Base-by-base conservation (phyloP, 53 echinoderm and acorn worm species). In the Echinometra lucunter region DNA sequence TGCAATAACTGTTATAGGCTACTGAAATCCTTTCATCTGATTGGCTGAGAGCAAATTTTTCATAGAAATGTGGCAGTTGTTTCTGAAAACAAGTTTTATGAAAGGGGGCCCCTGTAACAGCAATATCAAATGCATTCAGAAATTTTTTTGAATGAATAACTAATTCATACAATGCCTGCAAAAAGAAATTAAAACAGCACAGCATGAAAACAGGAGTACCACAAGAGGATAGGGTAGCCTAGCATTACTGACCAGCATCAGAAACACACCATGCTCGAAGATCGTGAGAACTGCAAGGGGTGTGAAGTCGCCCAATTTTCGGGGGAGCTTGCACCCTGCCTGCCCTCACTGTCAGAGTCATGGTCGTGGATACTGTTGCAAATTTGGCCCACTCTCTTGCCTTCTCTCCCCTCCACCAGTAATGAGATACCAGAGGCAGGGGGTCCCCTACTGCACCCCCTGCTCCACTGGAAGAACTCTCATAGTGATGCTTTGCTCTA, bases 321-420 rank as follows among this genome's bases (percentile, higher is more conserved):
- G 27, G 37, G 66, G 44, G 91, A 45, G 92, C 57, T 45, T 49
- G 37, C 78, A 55, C 72, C 92, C n/a, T 37, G 80, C 74, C 78
- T 49, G 74, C 53, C 34, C 38, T 75, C 92, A 78, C 92, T 55
- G 92, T 78, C 92, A 78, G 92, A 92, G 92, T 92, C 92, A 78
- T 32, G 92, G 82, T 28, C 67, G 63, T 94, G 58, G 94, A 94
- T 94, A 94, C 94, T 94, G 94, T 94, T 94, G 82, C 94, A 94
- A 94, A 94, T 94, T 94, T 94, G 66, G 94, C 78, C 93, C 47
- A 49, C 80, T 78, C 75, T 94, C 45, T 85, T 8, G 44, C 63
- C 83, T 63, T 83, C 85, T 83, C 66, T 83, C 94, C 85, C 94
- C 85, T 38, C 47, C 3, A 30, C 45, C 40, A 25, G 94, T 94